Percentiles rank a stretch among this genome's conserved stretches.
Conservation (phyloP, 2,797 vertebrate genomes). For the Danio choprae region DNA sequence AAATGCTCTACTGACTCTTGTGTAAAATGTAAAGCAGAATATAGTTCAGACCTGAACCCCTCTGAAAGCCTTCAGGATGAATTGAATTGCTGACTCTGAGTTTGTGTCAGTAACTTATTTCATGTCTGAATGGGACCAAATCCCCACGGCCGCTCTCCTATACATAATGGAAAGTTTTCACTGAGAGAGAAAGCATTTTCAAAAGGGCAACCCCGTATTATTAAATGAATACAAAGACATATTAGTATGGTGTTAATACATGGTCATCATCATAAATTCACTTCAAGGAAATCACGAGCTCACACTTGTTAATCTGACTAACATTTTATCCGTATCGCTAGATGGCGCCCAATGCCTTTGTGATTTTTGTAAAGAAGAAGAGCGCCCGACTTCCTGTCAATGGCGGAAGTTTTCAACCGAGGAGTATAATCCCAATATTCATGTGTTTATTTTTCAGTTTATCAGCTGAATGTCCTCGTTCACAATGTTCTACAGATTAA, state of each 20-base stretch:
- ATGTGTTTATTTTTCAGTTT: slow-evolving; percentile 17
- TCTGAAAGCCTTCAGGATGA: background rate
- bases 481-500: background rate
- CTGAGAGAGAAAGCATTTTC: background rate
- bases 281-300: background rate
- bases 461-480: background rate
- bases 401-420: slow-evolving; percentile 55
- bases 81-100: slow-evolving; percentile 10
- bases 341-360: background rate
- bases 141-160: background rate
- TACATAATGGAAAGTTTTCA: background rate
- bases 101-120: background rate
- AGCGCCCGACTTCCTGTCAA: slow-evolving; percentile 38
- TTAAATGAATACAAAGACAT: background rate
- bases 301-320: background rate
- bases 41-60: background rate
- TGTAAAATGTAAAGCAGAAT: background rate
- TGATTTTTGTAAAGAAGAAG: background rate
- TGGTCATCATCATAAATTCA: background rate
- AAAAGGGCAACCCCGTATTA: background rate
- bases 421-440: slow-evolving; percentile 20
- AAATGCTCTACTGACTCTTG: background rate
- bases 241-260: background rate
- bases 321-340: background rate
- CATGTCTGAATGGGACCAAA: slow-evolving; percentile 13